Conservation (phyloP, 2,113 vertebrate genomes). For the Chrysemys picta region DNA sequence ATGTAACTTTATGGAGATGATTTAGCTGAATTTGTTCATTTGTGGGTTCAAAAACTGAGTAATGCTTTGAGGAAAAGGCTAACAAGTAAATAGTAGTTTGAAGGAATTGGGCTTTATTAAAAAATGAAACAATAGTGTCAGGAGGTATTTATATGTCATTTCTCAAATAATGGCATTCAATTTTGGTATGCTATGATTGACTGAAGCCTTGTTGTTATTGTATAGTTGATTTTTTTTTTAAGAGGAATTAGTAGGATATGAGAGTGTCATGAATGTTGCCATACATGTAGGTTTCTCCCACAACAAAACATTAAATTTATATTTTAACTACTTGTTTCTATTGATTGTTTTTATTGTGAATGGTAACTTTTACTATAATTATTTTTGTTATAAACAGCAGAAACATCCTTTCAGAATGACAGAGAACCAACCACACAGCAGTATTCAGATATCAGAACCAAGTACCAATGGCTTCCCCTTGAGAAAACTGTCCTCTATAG, state of each 20-base stretch:
- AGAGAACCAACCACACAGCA: neutral
- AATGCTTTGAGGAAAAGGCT: neutral
- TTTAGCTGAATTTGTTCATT: neutral
- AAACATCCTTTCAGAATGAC: neutral
- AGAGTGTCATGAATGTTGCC: rapidly evolving
- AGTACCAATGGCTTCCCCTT: neutral
- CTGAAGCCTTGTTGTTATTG: neutral
- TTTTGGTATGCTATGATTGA: neutral
- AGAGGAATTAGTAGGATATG: neutral
- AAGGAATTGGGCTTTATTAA: neutral
- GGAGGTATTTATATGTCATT: neutral
- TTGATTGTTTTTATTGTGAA: neutral
- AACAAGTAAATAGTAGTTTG: neutral
- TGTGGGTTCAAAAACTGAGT: neutral
- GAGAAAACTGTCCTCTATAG: neutral
- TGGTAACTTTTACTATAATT: neutral
- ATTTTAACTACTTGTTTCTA: neutral
- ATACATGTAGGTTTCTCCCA: neutral
- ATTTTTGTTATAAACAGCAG: neutral
- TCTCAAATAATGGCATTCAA: neutral
- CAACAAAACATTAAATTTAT: neutral
- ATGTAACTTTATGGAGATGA: neutral
- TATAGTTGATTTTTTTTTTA: neutral
- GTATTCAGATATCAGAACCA: neutral
- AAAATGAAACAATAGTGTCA: neutral